Base-by-base conservation (phyloP, 2,797 vertebrate species). In the Microcaecilia unicolor region DNA sequence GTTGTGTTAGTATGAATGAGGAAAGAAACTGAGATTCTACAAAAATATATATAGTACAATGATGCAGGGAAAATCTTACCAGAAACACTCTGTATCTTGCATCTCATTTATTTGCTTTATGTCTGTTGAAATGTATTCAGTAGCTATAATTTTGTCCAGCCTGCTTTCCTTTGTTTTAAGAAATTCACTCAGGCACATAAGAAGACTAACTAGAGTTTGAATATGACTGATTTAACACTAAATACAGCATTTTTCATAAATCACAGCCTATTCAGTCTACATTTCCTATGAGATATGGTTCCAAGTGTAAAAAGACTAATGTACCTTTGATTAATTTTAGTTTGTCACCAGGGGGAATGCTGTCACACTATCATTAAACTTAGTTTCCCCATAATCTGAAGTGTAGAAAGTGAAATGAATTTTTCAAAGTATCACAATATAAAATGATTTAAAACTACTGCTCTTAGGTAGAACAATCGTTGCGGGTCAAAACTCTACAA, bases 281-380 rank as follows among this genome's bases (percentile, higher is more conserved):
- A 58, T 60, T 74, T 57, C 37, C 58, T 37, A 16, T 15, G 40
- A 52, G 28, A 32, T 55, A 31, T 13, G 44, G 51, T 61, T 60
- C 50, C 39, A 17, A 55, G 17, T 43, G 46, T 60, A 63, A 70
- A 70, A 60, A 41, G 31, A 58, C 25, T 63, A 51, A 51, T 44
- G 29, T 49, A 56, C 23, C 59, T 64, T 67, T 68, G 44, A 74
- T 72, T 51, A 62, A 48, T 60, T 72, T 70, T 33, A 54, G 45
- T 74, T 66, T 74, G 55, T 60, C 31, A 29, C 31, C 43, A 35
- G 36, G 44, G 34, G 27, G 62, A 61, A 72, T 64, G 20, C 51
- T 66, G 50, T 67, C 64, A 68, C 63, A 55, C 28, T 52, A 7
- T 12, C 34, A 50, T 62, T 68, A 70, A 57, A 57, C 5, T n/a